Evolutionary conservation across 2,113 vertebrate species (phyloP).

Genomic region (Cebus imitator): DNA sequence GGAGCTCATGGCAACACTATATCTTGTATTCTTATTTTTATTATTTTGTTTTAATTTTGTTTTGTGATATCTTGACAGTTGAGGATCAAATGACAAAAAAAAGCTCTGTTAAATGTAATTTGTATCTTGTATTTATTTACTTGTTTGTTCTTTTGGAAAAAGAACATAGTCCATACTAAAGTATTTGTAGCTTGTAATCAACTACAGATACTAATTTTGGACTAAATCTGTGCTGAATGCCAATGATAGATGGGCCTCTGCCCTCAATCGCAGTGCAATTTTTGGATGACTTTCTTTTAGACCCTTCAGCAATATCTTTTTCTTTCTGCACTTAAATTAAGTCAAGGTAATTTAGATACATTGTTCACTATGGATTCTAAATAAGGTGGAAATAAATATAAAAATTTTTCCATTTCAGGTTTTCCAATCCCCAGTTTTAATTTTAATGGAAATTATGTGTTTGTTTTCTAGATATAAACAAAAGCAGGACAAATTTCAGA

Average conservation of each 20-base stretch:
- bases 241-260: conserved; percentile 67
- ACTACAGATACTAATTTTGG: conserved; percentile 49
- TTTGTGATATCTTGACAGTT: accelerated
- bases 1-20: accelerated
- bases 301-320: neutral
- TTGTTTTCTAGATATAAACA: conserved; percentile 62
- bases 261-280: conserved; percentile 63
- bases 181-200: conserved; percentile 60
- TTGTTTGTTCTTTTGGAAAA: neutral
- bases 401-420: conserved; percentile 25
- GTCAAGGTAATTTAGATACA: neutral
- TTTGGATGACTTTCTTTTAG: conserved; percentile 68
- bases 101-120: conserved; percentile 8
- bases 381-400: neutral
- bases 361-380: conserved; percentile 36
- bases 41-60: neutral
- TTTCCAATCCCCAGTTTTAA: neutral
- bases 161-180: conserved; percentile 53
- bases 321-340: neutral
- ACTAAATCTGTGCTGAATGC: conserved; percentile 60
- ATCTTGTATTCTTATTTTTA: neutral
- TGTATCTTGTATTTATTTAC: conserved; percentile 58
- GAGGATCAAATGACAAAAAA: neutral
- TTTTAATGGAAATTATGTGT: conserved; percentile 48
- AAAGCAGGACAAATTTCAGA: conserved; percentile 35